Conservation (phyloP, 2,797 vertebrate species). For the Cynodonichthys magdalenae region DNA sequence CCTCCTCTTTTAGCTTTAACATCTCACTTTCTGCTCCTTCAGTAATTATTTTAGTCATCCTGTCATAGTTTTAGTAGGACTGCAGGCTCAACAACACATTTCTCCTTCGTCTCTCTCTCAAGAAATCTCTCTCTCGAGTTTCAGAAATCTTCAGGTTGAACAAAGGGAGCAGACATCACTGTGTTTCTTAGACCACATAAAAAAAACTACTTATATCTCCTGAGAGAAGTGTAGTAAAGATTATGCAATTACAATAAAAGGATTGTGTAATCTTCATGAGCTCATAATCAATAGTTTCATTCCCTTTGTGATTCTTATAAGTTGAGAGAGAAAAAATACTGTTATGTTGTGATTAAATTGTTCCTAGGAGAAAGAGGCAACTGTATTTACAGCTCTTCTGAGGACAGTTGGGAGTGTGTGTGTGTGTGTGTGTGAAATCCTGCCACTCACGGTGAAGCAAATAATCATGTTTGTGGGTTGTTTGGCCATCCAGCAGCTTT, state of each 20-base stretch:
- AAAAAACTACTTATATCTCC: constrained; percentile 53
- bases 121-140: constrained; percentile 43
- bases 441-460: neutral
- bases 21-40: too few relatives aligned
- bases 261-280: constrained; percentile 49
- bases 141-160: constrained; percentile 48
- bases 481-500: neutral
- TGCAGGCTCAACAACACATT: too few relatives aligned
- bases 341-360: constrained; percentile 9
- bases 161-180: constrained; percentile 42
- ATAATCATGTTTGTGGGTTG: neutral
- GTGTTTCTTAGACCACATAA: constrained; percentile 52
- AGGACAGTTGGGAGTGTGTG: too few relatives aligned
- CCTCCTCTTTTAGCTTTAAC: too few relatives aligned
- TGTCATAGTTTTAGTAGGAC: too few relatives aligned
- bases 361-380: too few relatives aligned
- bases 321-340: neutral
- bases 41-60: too few relatives aligned
- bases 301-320: constrained; percentile 21
- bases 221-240: constrained; percentile 25
- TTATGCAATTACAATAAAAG: constrained; percentile 60
- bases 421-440: too few relatives aligned
- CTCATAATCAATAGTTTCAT: constrained; percentile 30
- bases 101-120: constrained; percentile 29
- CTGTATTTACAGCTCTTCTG: too few relatives aligned